These are phyloP conservation scores for Cotesia congregata DNA, from an alignment of 2,888 invertebrate genomes.

Conservation along the genomic window DNA sequence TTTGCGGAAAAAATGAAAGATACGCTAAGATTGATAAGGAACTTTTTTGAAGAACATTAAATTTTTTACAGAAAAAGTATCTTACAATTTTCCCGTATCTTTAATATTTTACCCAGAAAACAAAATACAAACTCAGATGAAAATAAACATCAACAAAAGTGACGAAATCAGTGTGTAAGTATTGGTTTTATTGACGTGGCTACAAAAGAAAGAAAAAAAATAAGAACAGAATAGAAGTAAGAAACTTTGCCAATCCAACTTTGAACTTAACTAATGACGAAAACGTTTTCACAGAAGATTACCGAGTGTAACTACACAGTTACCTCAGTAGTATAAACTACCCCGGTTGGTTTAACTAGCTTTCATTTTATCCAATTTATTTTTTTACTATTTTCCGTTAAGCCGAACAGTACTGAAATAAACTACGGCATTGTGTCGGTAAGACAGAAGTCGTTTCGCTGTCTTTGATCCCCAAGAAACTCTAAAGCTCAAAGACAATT, in stretches of 20 bases:
- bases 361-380: not conserved
- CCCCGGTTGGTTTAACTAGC: not conserved
- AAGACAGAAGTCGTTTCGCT: too few relatives aligned
- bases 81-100: not conserved
- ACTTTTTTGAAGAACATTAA: too few relatives aligned
- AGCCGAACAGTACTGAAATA: too few relatives aligned
- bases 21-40: too few relatives aligned
- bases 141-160: not conserved
- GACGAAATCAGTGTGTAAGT: not conserved
- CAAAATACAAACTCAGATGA: not conserved
- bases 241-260: conserved; percentile 19
- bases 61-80: too few relatives aligned
- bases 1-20: too few relatives aligned
- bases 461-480: too few relatives aligned
- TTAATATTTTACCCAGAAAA: not conserved
- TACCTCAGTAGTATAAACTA: not conserved
- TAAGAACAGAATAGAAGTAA: not conserved
- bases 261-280: conserved; percentile 15
- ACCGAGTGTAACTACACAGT: not conserved
- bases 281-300: conserved; percentile 17
- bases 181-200: not conserved
- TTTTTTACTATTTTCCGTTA: not conserved
- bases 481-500: too few relatives aligned
- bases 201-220: not conserved
- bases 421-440: too few relatives aligned